Evolutionary conservation across 92 coral and sea anemone species (phyloP).

Genomic region (Phenganax stokvisi): DNA sequence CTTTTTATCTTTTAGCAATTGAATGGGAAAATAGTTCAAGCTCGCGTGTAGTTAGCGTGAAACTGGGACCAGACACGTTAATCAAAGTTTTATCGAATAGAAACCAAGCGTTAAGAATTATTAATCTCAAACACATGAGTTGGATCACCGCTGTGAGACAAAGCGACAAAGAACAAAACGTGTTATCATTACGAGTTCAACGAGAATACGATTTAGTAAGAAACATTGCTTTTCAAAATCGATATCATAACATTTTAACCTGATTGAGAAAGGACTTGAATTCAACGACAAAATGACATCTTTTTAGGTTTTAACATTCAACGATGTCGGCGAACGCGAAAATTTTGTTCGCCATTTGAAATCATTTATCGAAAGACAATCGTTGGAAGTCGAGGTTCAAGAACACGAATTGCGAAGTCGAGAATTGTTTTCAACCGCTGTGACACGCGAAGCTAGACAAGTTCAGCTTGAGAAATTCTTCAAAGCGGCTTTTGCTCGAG

Average conservation of each 20-base stretch:
- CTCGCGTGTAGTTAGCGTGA: slow-evolving; percentile 27
- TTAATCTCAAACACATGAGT: slow-evolving; percentile 17
- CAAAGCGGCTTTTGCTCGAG: slow-evolving; percentile 38
- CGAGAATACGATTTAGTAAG: slow-evolving; percentile 35
- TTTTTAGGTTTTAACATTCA: slow-evolving; percentile 24
- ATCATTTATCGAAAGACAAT: slow-evolving; percentile 8
- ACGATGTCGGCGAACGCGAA: slow-evolving; percentile 21
- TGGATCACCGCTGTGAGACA: slow-evolving; percentile 29
- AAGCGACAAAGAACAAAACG: slow-evolving; percentile 33
- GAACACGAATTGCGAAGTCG: slow-evolving; percentile 22
- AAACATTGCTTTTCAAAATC: not conserved
- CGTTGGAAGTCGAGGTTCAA: slow-evolving; percentile 11
- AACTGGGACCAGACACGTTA: slow-evolving; percentile 17
- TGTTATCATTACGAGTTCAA: slow-evolving; percentile 19
- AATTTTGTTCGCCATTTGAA: slow-evolving; percentile 17
- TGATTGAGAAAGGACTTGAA: no score
- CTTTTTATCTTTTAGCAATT: slow-evolving; percentile 15
- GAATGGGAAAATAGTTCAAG: slow-evolving; percentile 26
- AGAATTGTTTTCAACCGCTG: slow-evolving; percentile 23
- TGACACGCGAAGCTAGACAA: slow-evolving; percentile 35
- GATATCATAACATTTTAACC: no score
- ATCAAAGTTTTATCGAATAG: slow-evolving; percentile 24
- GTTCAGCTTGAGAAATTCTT: slow-evolving; percentile 31
- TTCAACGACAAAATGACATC: not conserved
- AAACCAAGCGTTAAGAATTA: slow-evolving; percentile 27